Percentiles rank a stretch among this genome's conserved stretches.
These are phyloP conservation scores for Perca flavescens DNA, from an alignment of 2,113 vertebrate species.

Conservation along the genomic window DNA sequence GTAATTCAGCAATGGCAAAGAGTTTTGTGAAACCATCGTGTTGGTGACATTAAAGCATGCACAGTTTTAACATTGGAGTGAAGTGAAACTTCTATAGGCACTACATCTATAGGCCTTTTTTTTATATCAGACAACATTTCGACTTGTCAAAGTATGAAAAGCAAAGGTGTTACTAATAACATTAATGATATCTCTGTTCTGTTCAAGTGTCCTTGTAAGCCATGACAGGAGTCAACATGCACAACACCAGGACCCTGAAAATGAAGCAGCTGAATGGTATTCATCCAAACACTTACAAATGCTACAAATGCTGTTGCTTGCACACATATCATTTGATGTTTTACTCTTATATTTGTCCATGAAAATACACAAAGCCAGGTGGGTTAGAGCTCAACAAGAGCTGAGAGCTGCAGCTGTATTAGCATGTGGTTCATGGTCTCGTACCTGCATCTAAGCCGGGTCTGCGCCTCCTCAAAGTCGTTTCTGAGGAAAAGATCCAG, in stretches of 20 bases:
- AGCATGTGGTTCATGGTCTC: slow-evolving; percentile 31
- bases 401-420: slow-evolving; percentile 1
- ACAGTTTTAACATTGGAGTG: neutral
- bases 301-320: slow-evolving; percentile 5
- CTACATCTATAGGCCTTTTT: neutral
- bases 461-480: slow-evolving; percentile 93
- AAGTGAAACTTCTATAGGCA: neutral
- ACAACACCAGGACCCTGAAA: neutral
- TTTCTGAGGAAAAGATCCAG: slow-evolving; percentile 96
- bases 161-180: neutral
- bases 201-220: neutral
- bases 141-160: neutral
- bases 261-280: neutral
- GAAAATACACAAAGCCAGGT: slow-evolving; percentile 18
- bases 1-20: neutral
- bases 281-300: neutral
- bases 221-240: too few relatives aligned
- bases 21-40: neutral
- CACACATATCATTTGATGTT: neutral
- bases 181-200: neutral
- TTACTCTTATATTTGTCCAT: neutral
- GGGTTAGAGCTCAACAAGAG: neutral
- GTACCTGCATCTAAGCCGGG: slow-evolving; percentile 90
- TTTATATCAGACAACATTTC: neutral
- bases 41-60: neutral